phyloP scores from a whole-genome alignment of 2,888 invertebrate genomes.

The Leptogaster cylindrica region DNA sequence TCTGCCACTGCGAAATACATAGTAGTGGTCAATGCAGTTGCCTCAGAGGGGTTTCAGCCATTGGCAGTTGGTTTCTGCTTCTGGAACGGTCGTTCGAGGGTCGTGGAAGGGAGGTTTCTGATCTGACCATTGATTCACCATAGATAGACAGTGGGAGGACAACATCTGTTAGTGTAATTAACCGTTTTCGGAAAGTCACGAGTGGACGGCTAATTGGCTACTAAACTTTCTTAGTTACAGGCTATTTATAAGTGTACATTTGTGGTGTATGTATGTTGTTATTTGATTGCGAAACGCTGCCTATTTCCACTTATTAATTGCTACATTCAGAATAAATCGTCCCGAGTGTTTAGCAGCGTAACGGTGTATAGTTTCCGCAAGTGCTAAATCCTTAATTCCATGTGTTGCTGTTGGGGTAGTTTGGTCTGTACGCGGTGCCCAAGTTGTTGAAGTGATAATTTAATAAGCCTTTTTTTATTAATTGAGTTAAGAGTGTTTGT shows the following conservation, averaged over 20 bases:
- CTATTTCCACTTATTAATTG: constrained; percentile 18
- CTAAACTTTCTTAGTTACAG: constrained; percentile 1
- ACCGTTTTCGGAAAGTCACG: not conserved
- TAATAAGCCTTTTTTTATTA: constrained; percentile 21
- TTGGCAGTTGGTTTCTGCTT: constrained; percentile 1
- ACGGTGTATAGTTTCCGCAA: constrained; percentile 1
- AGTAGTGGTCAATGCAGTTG: not conserved
- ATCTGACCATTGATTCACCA: not conserved
- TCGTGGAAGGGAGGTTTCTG: not conserved
- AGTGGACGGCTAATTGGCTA: not conserved
- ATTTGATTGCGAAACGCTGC: not conserved
- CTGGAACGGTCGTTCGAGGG: not conserved
- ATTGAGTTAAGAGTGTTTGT: constrained; percentile 29
- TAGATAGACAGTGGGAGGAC: not conserved
- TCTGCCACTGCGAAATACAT: not conserved
- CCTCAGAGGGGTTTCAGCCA: not conserved
- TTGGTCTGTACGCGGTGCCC: not conserved
- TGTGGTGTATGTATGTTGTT: not conserved
- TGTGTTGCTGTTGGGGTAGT: constrained; percentile 12
- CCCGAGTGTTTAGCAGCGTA: not conserved
- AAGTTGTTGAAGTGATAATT: constrained; percentile 20
- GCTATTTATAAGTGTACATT: not conserved
- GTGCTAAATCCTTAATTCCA: constrained; percentile 7
- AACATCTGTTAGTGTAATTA: not conserved
- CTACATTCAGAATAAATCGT: constrained; percentile 9